These are phyloP conservation scores for Geophilus truncorum DNA, from an alignment of 2,888 invertebrate genomes.

Conservation along the genomic window DNA sequence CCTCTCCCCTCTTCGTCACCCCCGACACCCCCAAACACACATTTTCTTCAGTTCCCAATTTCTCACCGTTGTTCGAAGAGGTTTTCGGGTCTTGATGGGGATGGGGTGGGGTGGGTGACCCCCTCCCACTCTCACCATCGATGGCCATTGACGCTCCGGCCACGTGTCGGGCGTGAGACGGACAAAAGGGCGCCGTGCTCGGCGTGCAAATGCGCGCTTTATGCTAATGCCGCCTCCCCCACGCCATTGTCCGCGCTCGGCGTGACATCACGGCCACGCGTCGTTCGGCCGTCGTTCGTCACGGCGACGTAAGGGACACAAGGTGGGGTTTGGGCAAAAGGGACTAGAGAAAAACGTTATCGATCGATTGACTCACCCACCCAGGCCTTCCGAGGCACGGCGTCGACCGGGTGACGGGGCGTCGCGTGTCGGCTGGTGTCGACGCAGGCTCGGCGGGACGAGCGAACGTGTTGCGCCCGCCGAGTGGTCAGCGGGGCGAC, in stretches of 20 bases:
- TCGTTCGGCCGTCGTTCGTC: not conserved
- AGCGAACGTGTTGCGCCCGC: not conserved
- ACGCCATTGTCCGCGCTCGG: not conserved
- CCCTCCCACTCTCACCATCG: not conserved
- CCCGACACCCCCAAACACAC: not conserved
- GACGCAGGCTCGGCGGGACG: not conserved
- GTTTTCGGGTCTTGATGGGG: too few relatives aligned
- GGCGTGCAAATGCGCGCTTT: conserved; percentile 26
- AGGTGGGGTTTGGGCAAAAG: not conserved
- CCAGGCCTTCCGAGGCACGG: not conserved
- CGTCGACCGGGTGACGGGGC: not conserved
- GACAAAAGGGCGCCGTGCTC: not conserved
- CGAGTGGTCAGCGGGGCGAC: conserved; percentile 12
- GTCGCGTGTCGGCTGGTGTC: not conserved
- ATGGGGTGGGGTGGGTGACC: not conserved
- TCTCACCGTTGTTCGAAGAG: too few relatives aligned
- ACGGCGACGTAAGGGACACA: not conserved
- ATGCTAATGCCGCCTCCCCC: not conserved
- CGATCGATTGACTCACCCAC: not conserved
- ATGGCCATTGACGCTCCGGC: not conserved
- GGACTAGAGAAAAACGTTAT: not conserved
- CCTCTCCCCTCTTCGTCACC: not conserved
- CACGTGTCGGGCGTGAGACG: not conserved
- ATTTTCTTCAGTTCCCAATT: too few relatives aligned
- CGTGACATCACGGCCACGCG: conserved; percentile 14